phyloP scores from a whole-genome alignment of 1,140 invertebrate species.

The Drosophila arizonae region DNA sequence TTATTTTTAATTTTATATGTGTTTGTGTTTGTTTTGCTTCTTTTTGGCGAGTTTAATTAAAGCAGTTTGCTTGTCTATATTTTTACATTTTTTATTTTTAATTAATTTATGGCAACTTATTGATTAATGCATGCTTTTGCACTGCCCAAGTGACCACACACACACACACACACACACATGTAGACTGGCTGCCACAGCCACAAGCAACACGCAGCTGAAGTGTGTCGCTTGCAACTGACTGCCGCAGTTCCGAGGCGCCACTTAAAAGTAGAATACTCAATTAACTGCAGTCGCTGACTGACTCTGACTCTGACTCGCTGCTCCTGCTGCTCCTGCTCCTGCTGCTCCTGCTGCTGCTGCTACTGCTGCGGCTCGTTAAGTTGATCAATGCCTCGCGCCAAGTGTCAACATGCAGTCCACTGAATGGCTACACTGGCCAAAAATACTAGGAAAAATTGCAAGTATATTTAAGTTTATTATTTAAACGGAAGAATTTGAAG shows the following conservation, averaged over 20 bases:
- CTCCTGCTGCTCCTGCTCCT: conserved; percentile 7
- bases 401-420: conserved; percentile 41
- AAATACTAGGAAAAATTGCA: not conserved
- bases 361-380: conserved; percentile 43
- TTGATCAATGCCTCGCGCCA: conserved; percentile 45
- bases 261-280: conserved; percentile 77
- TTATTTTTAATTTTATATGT: conserved; percentile 12
- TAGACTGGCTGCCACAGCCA: conserved; percentile 18
- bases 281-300: conserved; percentile 56
- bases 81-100: conserved; percentile 39
- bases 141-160: conserved; percentile 20
- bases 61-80: too few relatives aligned
- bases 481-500: too few relatives aligned
- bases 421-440: conserved; percentile 23
- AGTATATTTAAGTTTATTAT: too few relatives aligned
- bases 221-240: conserved; percentile 29
- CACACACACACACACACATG: not conserved
- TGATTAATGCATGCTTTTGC: conserved; percentile 60
- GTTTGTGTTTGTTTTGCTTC: too few relatives aligned
- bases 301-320: conserved; percentile 1
- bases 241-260: conserved; percentile 48
- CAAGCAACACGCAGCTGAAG: conserved; percentile 62
- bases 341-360: conserved; percentile 17
- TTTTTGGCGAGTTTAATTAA: too few relatives aligned
- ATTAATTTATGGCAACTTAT: conserved; percentile 77